phyloP scores from a whole-genome alignment of 2,797 vertebrate species.

The Schizopygopsis malacanthus region DNA sequence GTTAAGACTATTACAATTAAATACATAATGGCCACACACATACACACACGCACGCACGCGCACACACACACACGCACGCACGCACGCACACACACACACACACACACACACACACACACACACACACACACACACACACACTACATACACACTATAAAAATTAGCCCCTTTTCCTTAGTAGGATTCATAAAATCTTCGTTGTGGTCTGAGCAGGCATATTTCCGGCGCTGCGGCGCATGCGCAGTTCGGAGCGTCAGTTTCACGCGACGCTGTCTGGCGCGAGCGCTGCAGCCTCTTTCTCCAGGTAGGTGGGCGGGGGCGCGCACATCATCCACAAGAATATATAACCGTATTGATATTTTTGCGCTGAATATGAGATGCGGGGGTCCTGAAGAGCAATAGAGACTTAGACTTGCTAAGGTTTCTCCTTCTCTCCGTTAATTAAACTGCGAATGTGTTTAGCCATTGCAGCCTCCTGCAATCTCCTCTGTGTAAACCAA shows the following conservation, averaged over 20 bases:
- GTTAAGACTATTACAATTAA: background rate
- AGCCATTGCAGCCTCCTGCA: conserved; percentile 30
- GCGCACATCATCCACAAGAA: conserved; percentile 56
- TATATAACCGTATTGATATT: conserved; percentile 49
- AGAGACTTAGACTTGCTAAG: background rate
- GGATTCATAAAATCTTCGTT: background rate
- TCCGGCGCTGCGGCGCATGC: conserved; percentile 72
- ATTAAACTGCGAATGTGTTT: conserved; percentile 32
- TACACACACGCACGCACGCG: background rate
- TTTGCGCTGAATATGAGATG: background rate
- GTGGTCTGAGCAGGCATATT: background rate
- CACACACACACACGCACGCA: background rate
- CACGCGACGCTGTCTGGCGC: conserved; percentile 51
- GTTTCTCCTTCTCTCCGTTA: background rate
- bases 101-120: background rate
- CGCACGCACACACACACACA: too few species aligned
- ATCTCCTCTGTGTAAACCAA: background rate
- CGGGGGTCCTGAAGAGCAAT: background rate
- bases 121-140: background rate
- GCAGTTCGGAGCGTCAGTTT: conserved; percentile 60
- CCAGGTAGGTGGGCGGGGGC: conserved; percentile 79
- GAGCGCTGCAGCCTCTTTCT: conserved; percentile 71
- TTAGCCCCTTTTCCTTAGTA: background rate
- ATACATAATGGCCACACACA: background rate
- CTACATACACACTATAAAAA: background rate